Conservation (phyloP, 1,140 invertebrate species). For the Apis cerana region DNA sequence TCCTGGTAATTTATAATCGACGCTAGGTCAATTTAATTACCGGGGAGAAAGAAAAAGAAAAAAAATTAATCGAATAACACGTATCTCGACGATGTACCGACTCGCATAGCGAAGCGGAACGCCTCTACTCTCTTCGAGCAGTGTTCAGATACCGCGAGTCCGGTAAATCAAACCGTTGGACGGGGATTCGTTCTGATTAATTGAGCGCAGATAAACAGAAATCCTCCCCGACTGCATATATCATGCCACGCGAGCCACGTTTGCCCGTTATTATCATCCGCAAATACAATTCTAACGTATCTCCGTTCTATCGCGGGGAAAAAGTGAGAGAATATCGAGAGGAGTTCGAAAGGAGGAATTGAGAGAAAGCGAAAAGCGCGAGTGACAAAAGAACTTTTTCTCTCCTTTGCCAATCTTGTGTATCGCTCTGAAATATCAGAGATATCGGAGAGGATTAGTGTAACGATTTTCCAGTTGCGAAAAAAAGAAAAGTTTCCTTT, state of each 20-base stretch:
- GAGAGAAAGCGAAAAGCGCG: constrained; percentile 51
- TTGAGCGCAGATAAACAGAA: constrained; percentile 21
- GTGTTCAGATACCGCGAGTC: neutral
- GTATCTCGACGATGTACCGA: neutral
- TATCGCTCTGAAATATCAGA: no score
- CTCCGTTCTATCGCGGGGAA: neutral
- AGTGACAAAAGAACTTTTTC: constrained; percentile 30
- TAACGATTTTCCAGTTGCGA: no score
- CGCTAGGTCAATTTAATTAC: neutral
- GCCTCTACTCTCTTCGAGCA: neutral
- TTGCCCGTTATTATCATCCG: constrained; percentile 8
- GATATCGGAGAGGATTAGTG: no score
- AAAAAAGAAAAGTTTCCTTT: no score
- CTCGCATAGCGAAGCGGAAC: neutral
- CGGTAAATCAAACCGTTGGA: neutral
- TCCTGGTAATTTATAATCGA: neutral
- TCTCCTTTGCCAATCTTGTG: no score
- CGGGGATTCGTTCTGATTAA: constrained; percentile 23
- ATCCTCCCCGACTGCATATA: neutral
- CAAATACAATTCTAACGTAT: neutral
- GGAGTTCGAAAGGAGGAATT: neutral
- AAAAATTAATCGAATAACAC: neutral
- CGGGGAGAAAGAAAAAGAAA: no score
- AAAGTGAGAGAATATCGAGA: neutral
- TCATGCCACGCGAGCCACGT: neutral